Base-by-base conservation (phyloP, 1,140 invertebrate species). In the Drosophila asahinai region DNA sequence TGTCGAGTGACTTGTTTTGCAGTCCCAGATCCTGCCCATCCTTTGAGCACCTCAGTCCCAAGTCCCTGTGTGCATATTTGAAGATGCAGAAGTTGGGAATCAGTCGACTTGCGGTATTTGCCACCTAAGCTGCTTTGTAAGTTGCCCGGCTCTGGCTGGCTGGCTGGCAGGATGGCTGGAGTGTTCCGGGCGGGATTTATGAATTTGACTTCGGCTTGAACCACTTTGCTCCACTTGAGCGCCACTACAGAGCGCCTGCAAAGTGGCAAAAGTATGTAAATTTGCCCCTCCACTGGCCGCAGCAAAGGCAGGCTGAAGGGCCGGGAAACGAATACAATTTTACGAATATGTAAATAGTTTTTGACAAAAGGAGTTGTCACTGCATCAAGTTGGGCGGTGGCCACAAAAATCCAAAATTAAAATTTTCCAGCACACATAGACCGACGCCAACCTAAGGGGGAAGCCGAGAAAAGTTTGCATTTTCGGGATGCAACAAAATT, bases 401-500 rank as follows among this genome's bases (percentile, higher is more conserved):
- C 75, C 77, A 60, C 77, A 81, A 76, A 86, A 86, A 72, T 87
- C 60, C 76, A 83, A 87, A 87, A 86, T 87, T 86, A 86, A 71
- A 87, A 86, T 82, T 75, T 76, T 65, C 62, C 75, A 59, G 43
- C 66, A 79, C 45, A 58, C 77, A 81, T 43, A 84, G 52, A 83
- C 27, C 38, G 75, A 38, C n/a, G 48, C 30, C n/a, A 40, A 45
- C 52, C 22, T 22, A 22, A 12, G 38, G 22, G 42, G 49, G 36
- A 70, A 52, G 60, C 43, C 45, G 64, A 55, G 71, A 67, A 87
- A 86, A 86, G 83, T 86, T 86, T 78, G 59, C 68, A 68, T 77
- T 86, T 82, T 86, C 54, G 80, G 80, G 83, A 59, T 80, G 83
- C 83, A 87, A 80, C 83, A 83, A 87, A 86, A 83, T 87, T 86